These are phyloP conservation scores for Diadophis punctatus DNA, from an alignment of 2,113 vertebrate genomes.

Conservation along the genomic window DNA sequence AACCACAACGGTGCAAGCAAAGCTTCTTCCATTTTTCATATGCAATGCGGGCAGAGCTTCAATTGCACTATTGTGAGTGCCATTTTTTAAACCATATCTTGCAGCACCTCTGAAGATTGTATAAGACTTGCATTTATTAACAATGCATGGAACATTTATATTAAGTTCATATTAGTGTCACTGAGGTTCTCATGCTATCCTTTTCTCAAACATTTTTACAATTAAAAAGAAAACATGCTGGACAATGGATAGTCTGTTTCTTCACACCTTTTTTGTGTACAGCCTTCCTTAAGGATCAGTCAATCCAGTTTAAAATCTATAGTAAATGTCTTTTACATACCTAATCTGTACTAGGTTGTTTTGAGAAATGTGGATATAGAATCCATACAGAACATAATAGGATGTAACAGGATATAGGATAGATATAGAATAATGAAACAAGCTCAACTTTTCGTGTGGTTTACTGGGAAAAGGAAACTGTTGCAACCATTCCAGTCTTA, in stretches of 20 bases:
- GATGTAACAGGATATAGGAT: not conserved
- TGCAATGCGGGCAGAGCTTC: not conserved
- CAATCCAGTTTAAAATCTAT: not conserved
- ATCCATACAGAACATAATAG: not conserved
- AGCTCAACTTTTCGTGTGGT: not conserved
- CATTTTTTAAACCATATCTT: not conserved
- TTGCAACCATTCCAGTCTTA: not conserved
- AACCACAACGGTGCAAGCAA: not conserved
- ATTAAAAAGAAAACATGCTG: not conserved
- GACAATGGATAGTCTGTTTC: not conserved
- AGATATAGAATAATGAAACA: not conserved
- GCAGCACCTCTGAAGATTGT: not conserved
- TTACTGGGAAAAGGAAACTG: not conserved
- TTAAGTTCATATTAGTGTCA: not conserved
- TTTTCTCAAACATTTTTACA: not conserved
- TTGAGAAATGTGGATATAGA: not conserved
- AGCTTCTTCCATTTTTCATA: not conserved
- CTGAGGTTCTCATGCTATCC: not conserved
- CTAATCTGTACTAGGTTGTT: not conserved
- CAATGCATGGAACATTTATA: not conserved
- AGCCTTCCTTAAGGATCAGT: not conserved
- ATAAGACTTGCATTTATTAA: not conserved
- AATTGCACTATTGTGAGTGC: not conserved
- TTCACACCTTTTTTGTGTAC: not conserved
- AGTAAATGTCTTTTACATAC: not conserved